Base-by-base conservation (phyloP, 1,140 invertebrate genomes). In the Cydia amplana region DNA sequence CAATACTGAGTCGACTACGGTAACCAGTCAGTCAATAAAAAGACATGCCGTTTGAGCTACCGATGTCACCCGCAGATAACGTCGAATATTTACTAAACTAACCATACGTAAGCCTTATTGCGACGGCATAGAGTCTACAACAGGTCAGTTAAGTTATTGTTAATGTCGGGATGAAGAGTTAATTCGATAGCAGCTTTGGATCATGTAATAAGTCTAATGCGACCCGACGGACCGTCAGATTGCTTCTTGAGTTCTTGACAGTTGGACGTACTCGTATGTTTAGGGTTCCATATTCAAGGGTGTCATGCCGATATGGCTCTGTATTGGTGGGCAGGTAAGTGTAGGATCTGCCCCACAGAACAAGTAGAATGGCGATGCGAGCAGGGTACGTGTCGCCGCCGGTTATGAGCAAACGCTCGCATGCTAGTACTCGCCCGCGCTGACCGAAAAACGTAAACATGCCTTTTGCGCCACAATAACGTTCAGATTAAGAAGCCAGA, bases 121-220 rank as follows among this genome's bases (percentile, higher is more conserved):
- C 49, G 12, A 18, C 2, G n/a, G 2, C 4, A 14, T 51, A 18
- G n/a, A 51, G 49, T n/a, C 4, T 51, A 51, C 6, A 18, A n/a
- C 1, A 14, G 49, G 49, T 18, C n/a, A 51, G 49, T 51, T n/a
- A 51, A n/a, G 49, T 51, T 46, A 16, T 16, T 46, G 43, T 46
- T 16, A 46, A 18, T 51, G 64, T 67, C 12, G 5, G 4, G 65
- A 43, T 70, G 36, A 70, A 36, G 65, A 70, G 65, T 70, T 70
- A 70, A 70, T 70, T 70, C 65, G 65, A 70, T 70, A 70, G n/a
- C 18, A 67, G 65, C n/a, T 70, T 70, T 70, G 32, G 10, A 70
- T 70, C 65, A 70, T 43, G 32, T 20, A 40, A 18, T 43, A 70
- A 70, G 28, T 70, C 65, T 70, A 70, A 70, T 70, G 65, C 32